Evolutionary conservation across 2,888 invertebrate genomes (phyloP).

Genomic region (Hypena proboscidalis): DNA sequence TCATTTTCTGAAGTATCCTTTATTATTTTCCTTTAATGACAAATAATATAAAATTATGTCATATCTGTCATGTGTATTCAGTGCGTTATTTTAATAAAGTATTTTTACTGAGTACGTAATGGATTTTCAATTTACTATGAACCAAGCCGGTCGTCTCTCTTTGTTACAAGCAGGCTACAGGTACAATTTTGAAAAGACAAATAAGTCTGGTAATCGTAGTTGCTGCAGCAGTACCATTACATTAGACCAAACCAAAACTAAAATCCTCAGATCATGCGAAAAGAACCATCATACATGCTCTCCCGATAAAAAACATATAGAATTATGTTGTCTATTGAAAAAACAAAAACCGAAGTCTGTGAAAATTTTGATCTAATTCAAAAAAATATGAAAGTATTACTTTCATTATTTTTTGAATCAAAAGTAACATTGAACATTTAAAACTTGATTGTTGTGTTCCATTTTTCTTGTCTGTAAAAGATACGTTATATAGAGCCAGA

Average conservation of each 20-base stretch:
- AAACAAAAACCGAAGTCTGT: conserved; percentile 14
- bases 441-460: conserved; percentile 11
- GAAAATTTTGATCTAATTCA: conserved; percentile 11
- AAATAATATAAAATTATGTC: conserved; percentile 3
- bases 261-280: background rate
- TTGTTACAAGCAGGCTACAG: too few relatives aligned
- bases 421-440: conserved; percentile 10
- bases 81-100: background rate
- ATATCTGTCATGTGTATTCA: background rate
- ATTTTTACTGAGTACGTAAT: background rate
- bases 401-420: too few relatives aligned
- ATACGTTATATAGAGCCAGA: conserved; percentile 12
- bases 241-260: conserved; percentile 1
- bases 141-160: too few relatives aligned
- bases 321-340: too few relatives aligned
- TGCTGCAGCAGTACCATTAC: conserved; percentile 1
- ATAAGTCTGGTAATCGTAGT: background rate
- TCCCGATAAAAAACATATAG: too few relatives aligned
- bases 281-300: conserved; percentile 2
- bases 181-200: too few relatives aligned
- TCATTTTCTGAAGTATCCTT: too few relatives aligned
- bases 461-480: conserved; percentile 8
- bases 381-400: conserved; percentile 12
- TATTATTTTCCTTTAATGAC: conserved; percentile 5
- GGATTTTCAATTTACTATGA: conserved; percentile 1